Conservation (phyloP, 2,888 invertebrate genomes). For the Watsonalla binaria region DNA sequence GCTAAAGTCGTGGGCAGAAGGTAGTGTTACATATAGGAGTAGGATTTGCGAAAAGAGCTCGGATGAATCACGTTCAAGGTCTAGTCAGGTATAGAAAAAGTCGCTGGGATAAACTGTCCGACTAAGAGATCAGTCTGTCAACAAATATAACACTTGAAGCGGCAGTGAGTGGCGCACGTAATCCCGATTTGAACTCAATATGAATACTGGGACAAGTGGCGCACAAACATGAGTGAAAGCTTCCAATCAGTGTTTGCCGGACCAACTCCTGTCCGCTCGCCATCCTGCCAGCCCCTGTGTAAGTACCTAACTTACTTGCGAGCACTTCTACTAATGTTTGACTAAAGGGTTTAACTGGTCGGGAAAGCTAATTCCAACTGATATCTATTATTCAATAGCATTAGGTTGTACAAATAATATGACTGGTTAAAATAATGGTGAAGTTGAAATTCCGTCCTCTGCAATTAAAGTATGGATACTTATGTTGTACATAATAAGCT, state of each 20-base stretch:
- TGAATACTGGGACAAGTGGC: slow-evolving; percentile 18
- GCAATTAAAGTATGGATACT: too few relatives aligned
- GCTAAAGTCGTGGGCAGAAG: too few relatives aligned
- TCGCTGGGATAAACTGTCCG: too few relatives aligned
- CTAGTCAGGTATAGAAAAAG: too few relatives aligned
- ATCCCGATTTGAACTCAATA: background rate
- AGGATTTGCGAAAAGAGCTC: too few relatives aligned
- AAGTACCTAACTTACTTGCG: slow-evolving; percentile 27
- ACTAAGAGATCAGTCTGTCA: background rate
- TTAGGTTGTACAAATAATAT: too few relatives aligned
- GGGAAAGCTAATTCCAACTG: slow-evolving; percentile 8
- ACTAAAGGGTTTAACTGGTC: slow-evolving; percentile 10
- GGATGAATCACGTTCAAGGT: too few relatives aligned
- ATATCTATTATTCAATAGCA: slow-evolving; percentile 13
- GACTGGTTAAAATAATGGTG: too few relatives aligned
- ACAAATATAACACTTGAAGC: background rate
- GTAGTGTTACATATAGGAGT: too few relatives aligned
- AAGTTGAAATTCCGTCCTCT: too few relatives aligned
- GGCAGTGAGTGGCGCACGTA: background rate
- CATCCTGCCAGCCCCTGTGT: slow-evolving; percentile 20
- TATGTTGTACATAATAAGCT: too few relatives aligned
- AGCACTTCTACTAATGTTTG: slow-evolving; percentile 26
- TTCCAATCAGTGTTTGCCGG: slow-evolving; percentile 41
- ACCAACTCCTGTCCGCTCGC: slow-evolving; percentile 21
- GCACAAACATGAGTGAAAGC: slow-evolving; percentile 32